Evolutionary conservation across 2,888 invertebrate genomes (phyloP), one percentile per base, ranked within the genome.

Genomic region (Ochropleura plecta): DNA sequence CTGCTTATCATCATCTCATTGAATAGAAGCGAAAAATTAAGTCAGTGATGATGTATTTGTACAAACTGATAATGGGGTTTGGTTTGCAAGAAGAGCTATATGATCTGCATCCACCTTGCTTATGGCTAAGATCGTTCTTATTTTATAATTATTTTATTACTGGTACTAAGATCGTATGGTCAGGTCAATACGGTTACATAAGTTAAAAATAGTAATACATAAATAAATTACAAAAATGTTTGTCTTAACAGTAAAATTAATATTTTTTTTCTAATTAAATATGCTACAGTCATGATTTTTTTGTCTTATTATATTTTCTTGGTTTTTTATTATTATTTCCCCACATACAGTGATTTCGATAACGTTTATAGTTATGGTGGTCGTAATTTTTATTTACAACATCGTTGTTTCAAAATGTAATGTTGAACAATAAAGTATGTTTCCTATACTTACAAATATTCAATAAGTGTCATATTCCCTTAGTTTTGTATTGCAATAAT

Each of bases 321-420:
- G 6, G 10, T 0, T 65, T 62, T 51, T 55, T 60, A 63, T 62
- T 57, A 65, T 74, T 64, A 16, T 73, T 75, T 76, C 10, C 8
- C 16, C 46, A 20, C 30, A 46, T 63, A 12, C 51, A 68, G 60
- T 76, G 20, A 73, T 78, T 76, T 40, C 57, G 84, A 82, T 82
- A 84, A 74, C 53, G 48, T 86, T 87, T 87, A 85, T 76, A 63
- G 72, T 64, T 81, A 57, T 57, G 70, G 66, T 68, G 18, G 76
- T 83, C 30, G 30, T 81, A 83, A 75, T 55, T 81, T 79, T 76
- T 79, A 62, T 30, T 30, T 30, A 81, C 71, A 67, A 67, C 60
- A 71, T 76, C 67, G 64, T 16, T 30, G 69, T 76, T 76, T 70
- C 40, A 59, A 55, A 70, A 49, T 65, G 40, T 59, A 20, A 70